These are phyloP conservation scores for Ctenodactylus gundi DNA, from an alignment of 2,113 vertebrate species.

Conservation along the genomic window DNA sequence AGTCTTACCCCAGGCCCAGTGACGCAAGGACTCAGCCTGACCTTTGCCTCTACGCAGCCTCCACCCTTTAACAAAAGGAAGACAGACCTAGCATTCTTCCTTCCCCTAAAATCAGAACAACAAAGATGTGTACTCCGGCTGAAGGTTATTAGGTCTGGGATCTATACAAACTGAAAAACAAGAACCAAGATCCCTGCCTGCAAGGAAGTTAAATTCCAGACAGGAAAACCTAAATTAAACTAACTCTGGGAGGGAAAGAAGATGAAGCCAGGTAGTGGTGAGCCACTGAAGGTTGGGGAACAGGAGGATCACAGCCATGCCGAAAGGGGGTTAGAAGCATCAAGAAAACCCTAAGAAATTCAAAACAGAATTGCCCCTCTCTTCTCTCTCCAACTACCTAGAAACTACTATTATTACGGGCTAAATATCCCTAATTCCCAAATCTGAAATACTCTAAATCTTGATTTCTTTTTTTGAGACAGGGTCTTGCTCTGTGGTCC, in stretches of 20 bases:
- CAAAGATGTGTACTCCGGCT: not conserved
- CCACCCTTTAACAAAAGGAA: not conserved
- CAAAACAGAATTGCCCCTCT: not conserved
- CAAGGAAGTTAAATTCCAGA: not conserved
- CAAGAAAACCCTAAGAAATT: not conserved
- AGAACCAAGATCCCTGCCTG: not conserved
- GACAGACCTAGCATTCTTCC: not conserved
- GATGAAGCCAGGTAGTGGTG: accelerated
- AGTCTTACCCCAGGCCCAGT: too few species aligned
- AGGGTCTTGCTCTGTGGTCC: too few species aligned
- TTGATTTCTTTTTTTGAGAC: too few species aligned
- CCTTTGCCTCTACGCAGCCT: not conserved
- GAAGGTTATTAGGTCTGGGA: not conserved
- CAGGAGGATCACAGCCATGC: accelerated
- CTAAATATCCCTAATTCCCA: not conserved
- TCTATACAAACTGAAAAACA: not conserved
- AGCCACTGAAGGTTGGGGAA: not conserved
- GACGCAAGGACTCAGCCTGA: not conserved
- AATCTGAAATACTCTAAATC: not conserved
- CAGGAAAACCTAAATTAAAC: not conserved
- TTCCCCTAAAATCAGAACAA: not conserved
- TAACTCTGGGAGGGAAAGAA: not conserved
- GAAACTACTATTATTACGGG: not conserved
- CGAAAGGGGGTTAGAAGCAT: not conserved
- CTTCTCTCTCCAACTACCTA: not conserved